phyloP scores from a whole-genome alignment of 2,113 vertebrate species.

The Gobiocypris rarus region DNA sequence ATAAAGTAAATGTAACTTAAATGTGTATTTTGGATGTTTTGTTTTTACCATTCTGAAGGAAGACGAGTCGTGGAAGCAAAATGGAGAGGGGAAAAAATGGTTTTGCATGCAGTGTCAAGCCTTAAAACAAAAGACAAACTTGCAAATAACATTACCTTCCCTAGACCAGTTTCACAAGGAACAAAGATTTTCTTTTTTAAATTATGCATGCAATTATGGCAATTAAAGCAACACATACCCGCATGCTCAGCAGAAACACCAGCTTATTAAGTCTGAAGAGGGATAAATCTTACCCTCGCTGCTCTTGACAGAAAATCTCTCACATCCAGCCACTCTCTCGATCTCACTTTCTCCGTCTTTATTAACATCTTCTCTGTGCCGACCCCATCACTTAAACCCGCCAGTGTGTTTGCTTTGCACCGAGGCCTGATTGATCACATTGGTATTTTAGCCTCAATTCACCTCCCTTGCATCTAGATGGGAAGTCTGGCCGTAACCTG shows the following conservation, averaged over 20 bases:
- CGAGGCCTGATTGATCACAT: slow-evolving; percentile 43
- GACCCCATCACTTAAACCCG: slow-evolving; percentile 37
- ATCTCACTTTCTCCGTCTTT: background rate
- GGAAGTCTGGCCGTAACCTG: slow-evolving; percentile 2
- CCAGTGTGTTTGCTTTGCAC: slow-evolving; percentile 11
- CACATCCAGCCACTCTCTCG: background rate
- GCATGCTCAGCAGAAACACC: slow-evolving; percentile 15
- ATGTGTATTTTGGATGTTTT: no score
- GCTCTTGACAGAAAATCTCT: slow-evolving; percentile 30
- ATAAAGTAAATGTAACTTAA: no score
- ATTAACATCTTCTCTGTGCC: background rate
- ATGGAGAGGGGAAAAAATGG: no score
- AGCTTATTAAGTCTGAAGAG: slow-evolving; percentile 1
- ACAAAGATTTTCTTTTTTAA: background rate
- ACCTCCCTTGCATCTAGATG: slow-evolving; percentile 10
- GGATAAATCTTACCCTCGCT: background rate
- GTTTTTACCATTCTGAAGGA: no score
- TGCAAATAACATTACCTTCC: background rate
- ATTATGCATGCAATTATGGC: background rate
- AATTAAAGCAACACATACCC: background rate
- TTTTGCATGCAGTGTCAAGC: background rate
- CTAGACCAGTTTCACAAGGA: background rate
- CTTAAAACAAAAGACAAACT: background rate
- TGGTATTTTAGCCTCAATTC: slow-evolving; percentile 39
- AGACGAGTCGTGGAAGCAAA: no score